A percentile compares a stretch with the other conserved stretches of the same genome.
Evolutionary conservation across 2,888 invertebrate species (phyloP).

Genomic region (Mesorhabditis spiculigera): DNA sequence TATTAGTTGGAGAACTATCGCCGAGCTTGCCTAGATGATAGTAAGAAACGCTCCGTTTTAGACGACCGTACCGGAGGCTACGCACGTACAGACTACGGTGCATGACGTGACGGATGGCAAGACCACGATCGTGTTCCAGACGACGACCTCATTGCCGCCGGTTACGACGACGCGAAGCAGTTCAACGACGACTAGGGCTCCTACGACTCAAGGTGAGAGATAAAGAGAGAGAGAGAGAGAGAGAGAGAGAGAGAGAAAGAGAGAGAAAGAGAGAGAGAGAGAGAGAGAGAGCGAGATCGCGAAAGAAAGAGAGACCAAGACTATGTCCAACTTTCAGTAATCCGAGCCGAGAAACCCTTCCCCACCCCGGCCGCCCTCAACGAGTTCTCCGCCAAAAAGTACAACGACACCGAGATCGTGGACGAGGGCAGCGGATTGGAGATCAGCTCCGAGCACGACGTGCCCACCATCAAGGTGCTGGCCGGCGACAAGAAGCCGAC

Average conservation of each 20-base stretch:
- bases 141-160: neutral
- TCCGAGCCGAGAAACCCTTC: neutral
- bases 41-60: neutral
- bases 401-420: neutral
- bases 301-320: too few species aligned
- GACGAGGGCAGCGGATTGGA: slow-evolving; percentile 5
- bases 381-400: neutral
- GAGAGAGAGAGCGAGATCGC: too few species aligned
- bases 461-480: neutral
- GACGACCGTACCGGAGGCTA: neutral
- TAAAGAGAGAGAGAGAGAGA: too few species aligned
- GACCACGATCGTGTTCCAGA: neutral
- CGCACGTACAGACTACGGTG: neutral
- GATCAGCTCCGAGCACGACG: slow-evolving; percentile 2
- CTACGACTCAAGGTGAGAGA: too few species aligned
- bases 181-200: too few species aligned
- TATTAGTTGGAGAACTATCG: too few species aligned
- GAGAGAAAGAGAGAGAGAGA: too few species aligned
- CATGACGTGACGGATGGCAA: neutral
- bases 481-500: neutral
- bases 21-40: neutral
- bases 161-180: neutral
- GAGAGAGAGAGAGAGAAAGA: too few species aligned
- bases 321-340: neutral
- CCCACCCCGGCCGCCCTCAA: neutral